These are phyloP conservation scores for Apodemia duryi DNA, from an alignment of 2,888 invertebrate genomes.

Conservation along the genomic window DNA sequence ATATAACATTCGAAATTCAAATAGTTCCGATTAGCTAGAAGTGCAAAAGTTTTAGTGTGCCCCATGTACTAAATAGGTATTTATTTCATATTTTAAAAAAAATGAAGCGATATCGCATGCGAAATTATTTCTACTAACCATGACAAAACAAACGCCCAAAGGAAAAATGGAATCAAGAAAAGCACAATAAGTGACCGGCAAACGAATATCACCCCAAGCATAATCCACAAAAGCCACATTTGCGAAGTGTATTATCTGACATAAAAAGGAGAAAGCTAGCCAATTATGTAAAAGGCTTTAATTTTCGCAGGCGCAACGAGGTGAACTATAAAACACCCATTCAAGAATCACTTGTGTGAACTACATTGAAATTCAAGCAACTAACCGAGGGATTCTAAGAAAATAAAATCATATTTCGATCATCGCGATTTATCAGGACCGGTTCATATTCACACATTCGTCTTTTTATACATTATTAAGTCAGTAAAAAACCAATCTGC, in stretches of 20 bases:
- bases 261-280: slow-evolving; percentile 8
- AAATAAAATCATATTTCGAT: slow-evolving; percentile 12
- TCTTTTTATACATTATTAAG: slow-evolving; percentile 13
- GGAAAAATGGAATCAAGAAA: not conserved
- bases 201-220: slow-evolving; percentile 6
- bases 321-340: not conserved
- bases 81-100: too few species aligned
- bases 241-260: not conserved
- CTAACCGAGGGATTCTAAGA: slow-evolving; percentile 5
- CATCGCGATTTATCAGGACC: slow-evolving; percentile 4
- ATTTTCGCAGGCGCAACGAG: not conserved
- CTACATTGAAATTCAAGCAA: slow-evolving; percentile 2
- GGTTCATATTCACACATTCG: slow-evolving; percentile 10
- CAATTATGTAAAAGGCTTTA: slow-evolving; percentile 12
- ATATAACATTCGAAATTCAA: too few species aligned
- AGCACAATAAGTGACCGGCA: slow-evolving; percentile 6
- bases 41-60: too few species aligned
- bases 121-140: not conserved
- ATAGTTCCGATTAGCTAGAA: too few species aligned
- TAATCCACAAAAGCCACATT: not conserved
- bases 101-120: not conserved
- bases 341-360: not conserved
- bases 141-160: not conserved
- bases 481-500: slow-evolving; percentile 6
- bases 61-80: too few species aligned